Evolutionary conservation across 1,140 invertebrate species (phyloP), one percentile per base, ranked within the genome.

Genomic region (Glossosoma conforme): DNA sequence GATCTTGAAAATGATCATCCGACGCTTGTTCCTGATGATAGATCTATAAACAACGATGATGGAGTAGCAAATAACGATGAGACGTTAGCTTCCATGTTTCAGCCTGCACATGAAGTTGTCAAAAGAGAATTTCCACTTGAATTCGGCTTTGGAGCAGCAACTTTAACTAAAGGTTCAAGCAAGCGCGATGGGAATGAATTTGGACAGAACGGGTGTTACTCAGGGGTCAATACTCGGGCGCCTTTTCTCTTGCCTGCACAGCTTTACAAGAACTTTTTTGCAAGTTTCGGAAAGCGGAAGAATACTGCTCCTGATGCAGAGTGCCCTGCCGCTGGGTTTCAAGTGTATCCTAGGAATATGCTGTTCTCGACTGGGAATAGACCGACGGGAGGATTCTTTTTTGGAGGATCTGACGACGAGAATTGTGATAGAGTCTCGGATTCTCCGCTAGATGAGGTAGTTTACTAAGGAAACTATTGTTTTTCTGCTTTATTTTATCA

Each of bases 211-310:
- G 58, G 67, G 41, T 51, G 40, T 21, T 59, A 52, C 40, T 65
- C 52, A 17, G 48, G 50, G 1, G 51, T 52, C 2, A 60, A 47
- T 24, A 33, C 48, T 9, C 43, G 51, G 22, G 52, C 73, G 2
- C 75, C 77, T 5, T 84, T 87, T 60, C 66, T 87, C 11, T 71
- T 87, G 51, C 84, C 84, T 5, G 81, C 84, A 45, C 84, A 89
- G 60, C 71, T 88, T 52, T 88, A 89, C 63, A 87, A 87, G 64
- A 88, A 79, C 61, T 74, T 88, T 36, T 67, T 88, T 54, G 85
- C 84, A 15, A 87, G 78, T 62, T 65, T 75, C 45, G 69, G 70
- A 0, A 75, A 74, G 50, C 66, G 70, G 35, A 67, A 70, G 44
- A 59, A 71, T 30, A 68, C 66, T 60, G 45, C 47, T n/a, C 43